phyloP scores from a whole-genome alignment of 1,140 invertebrate species.

The Lucilia cuprina region DNA sequence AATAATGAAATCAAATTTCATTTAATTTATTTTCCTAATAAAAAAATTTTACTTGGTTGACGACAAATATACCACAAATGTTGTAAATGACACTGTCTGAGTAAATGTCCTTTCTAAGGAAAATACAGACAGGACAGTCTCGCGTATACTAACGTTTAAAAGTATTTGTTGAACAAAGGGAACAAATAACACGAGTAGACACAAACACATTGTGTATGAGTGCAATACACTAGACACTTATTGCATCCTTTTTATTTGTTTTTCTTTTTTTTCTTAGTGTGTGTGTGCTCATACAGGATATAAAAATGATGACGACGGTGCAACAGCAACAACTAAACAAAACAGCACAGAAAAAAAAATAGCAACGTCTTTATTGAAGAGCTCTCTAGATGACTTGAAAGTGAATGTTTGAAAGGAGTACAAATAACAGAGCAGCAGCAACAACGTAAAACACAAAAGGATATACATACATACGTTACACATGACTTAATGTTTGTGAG shows the following conservation, averaged over 20 bases:
- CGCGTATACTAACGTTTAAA: too few species aligned
- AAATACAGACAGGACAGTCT: too few species aligned
- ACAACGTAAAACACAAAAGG: background rate
- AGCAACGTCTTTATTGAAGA: slow-evolving; percentile 29
- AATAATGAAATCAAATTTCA: too few species aligned
- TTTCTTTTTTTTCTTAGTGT: background rate
- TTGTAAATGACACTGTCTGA: too few species aligned
- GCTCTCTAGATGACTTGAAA: slow-evolving; percentile 13
- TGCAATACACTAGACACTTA: background rate
- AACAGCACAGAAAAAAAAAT: background rate
- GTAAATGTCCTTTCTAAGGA: too few species aligned
- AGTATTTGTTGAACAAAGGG: too few species aligned
- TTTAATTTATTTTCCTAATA: too few species aligned
- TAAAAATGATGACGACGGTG: background rate
- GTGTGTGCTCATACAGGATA: background rate
- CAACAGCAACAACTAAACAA: background rate
- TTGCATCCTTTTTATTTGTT: background rate
- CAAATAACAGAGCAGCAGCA: background rate
- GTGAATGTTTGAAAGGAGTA: slow-evolving; percentile 15
- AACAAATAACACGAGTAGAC: background rate
- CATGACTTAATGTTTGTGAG: slow-evolving; percentile 14
- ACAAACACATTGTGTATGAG: background rate
- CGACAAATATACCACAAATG: too few species aligned
- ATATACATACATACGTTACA: background rate
- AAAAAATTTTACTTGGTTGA: too few species aligned